Base-by-base conservation (phyloP, 2,797 vertebrate genomes). In the Naso thynnoides region DNA sequence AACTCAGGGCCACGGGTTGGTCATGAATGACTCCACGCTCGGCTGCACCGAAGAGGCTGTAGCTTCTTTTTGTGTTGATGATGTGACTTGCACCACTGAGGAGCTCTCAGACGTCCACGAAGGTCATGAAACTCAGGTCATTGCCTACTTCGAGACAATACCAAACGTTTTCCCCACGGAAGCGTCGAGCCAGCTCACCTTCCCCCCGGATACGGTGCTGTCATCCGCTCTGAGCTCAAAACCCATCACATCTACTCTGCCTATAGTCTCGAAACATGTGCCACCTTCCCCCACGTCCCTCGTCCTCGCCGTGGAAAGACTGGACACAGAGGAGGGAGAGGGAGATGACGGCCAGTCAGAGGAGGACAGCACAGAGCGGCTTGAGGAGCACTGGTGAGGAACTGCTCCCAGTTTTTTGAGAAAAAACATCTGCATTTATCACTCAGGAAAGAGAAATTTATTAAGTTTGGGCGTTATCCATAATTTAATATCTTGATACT, bases 161-260 rank as follows among this genome's bases (percentile, higher is more conserved):
- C 93, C 94, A 0, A 93, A 78, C 0, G 65, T 91, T 0, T 19
- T 91, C 1, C 88, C 92, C 56, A 8, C 15, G 1, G 64, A 68
- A 13, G 7, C 70, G 4, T 10, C 70, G 0, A 0, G 73, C 1
- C 76, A 68, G 60, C 23, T 88, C 70, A 8, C 21, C 65, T 39
- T 88, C 38, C 33, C 80, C 56, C 88, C 91, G 0, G 91, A 91
- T 6, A 93, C 91, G 0, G 84, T 92, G 19, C 73, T 92, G 45
- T 94, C 94, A 0, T 89, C 94, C 0, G 94, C 93, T 4, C 81
- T 95, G 38, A 90, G 91, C 69, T 73, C 89, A 21, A 69, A 88
- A 10, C 95, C 95, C 82, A 94, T 96, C 18, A 73, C 92, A 0
- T 96, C 95, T 14, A 95, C 93, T 0, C 69, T 95, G 26, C 95